Evolutionary conservation across 2,113 vertebrate genomes (phyloP).

Genomic region (Piprites chloris): DNA sequence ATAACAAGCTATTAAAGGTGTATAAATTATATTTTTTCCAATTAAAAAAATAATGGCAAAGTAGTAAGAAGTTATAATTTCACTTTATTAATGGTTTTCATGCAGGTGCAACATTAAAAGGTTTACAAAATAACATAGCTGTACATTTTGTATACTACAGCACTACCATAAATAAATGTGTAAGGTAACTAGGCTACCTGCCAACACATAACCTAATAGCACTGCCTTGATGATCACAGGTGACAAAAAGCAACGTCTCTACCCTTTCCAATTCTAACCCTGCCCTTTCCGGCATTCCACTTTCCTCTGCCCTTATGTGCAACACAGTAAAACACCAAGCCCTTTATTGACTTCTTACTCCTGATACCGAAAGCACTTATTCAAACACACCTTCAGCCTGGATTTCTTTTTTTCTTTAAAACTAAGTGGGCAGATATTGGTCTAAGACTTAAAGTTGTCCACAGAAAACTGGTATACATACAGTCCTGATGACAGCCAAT

Average conservation of each 20-base stretch:
- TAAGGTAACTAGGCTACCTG: neutral
- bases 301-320: neutral
- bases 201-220: fast-evolving
- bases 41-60: neutral
- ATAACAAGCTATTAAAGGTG: neutral
- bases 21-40: neutral
- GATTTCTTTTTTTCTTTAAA: neutral
- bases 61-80: neutral
- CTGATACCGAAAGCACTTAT: neutral
- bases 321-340: neutral
- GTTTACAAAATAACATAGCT: neutral
- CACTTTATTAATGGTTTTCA: neutral
- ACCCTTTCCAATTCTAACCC: neutral
- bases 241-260: neutral
- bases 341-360: neutral
- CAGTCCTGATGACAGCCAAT: neutral
- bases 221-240: neutral
- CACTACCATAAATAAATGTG: neutral
- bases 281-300: fast-evolving
- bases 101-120: neutral
- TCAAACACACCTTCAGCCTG: neutral
- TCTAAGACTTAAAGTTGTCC: neutral
- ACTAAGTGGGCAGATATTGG: fast-evolving
- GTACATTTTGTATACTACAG: neutral
- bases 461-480: neutral